Percentiles rank a stretch among this genome's conserved stretches.
Evolutionary conservation across 2,888 invertebrate genomes (phyloP).

Genomic region (Drosophila multiciliata): DNA sequence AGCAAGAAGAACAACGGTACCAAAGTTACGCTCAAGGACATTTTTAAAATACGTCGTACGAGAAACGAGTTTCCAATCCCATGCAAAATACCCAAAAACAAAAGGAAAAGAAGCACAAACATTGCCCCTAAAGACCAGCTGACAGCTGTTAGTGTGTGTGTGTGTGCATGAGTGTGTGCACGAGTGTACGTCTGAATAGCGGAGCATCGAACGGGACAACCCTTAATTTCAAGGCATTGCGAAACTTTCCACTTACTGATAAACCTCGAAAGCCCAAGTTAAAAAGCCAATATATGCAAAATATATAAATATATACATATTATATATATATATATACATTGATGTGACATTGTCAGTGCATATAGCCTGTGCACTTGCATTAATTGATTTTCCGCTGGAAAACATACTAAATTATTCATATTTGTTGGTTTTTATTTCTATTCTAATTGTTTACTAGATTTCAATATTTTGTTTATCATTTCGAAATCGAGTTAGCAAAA

Average conservation of each 20-base stretch:
- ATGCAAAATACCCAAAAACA: conserved; percentile 6
- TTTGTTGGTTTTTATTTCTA: not conserved
- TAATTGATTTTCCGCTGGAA: not conserved
- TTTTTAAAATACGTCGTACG: conserved; percentile 64
- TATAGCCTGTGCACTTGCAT: not conserved
- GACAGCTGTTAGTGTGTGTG: conserved; percentile 31
- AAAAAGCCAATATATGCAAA: conserved; percentile 4
- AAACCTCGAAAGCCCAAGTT: conserved; percentile 5
- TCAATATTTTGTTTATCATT: not conserved
- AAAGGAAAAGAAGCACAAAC: conserved; percentile 24
- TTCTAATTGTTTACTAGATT: not conserved
- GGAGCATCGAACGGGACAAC: conserved; percentile 45
- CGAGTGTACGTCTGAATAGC: conserved; percentile 18
- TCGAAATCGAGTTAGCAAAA: not conserved
- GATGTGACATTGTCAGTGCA: not conserved
- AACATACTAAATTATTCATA: not conserved
- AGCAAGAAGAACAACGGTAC: conserved; percentile 38
- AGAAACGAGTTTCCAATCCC: conserved; percentile 64
- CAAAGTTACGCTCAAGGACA: conserved; percentile 62
- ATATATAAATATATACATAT: not conserved
- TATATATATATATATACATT: not conserved
- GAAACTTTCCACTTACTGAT: conserved; percentile 25
- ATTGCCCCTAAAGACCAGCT: conserved; percentile 57
- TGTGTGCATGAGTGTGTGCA: conserved; percentile 6
- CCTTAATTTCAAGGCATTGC: conserved; percentile 41